Evolutionary conservation across 2,113 vertebrate species (phyloP).

Genomic region (Myotis yumanensis): DNA sequence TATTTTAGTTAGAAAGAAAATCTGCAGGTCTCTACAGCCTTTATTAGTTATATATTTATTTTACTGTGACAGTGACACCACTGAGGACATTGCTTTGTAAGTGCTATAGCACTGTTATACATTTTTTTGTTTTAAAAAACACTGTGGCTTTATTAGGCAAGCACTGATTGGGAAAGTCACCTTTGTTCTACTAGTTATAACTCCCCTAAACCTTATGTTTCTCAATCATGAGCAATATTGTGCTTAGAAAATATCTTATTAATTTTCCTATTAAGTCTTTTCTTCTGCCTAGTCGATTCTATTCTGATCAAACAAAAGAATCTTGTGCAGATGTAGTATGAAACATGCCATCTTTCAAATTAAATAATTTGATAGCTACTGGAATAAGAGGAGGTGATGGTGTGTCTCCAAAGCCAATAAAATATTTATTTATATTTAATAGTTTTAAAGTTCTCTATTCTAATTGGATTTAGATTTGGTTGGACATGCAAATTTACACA

Average conservation of each 20-base stretch:
- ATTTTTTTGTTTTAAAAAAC: background rate
- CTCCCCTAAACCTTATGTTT: background rate
- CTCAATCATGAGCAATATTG: background rate
- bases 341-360: background rate
- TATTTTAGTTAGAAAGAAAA: background rate
- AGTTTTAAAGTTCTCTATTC: background rate
- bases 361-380: background rate
- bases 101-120: background rate
- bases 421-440: constrained; percentile 10
- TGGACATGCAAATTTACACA: background rate
- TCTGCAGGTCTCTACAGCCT: background rate
- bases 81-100: background rate
- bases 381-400: background rate
- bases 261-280: background rate
- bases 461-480: background rate
- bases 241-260: background rate
- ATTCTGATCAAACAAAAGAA: background rate
- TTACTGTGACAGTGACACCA: background rate
- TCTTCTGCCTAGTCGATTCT: background rate
- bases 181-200: background rate
- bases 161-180: background rate
- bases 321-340: background rate
- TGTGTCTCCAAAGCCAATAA: background rate
- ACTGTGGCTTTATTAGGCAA: background rate
- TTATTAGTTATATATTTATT: background rate